Evolutionary conservation across 1,140 invertebrate genomes (phyloP), one percentile per base, ranked within the genome.

Genomic region (Limonius californicus): DNA sequence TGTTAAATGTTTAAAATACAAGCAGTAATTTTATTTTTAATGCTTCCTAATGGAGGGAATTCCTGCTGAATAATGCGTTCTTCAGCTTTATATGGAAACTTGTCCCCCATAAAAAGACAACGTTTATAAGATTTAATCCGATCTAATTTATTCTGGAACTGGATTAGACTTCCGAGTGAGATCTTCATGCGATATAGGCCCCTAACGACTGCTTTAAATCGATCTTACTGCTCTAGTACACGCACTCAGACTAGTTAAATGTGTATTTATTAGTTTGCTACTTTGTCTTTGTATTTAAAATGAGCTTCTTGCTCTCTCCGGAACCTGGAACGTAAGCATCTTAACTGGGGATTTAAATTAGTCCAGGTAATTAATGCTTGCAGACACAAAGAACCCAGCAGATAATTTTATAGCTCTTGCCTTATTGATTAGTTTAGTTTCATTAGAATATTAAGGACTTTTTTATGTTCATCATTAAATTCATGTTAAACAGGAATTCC

Each of bases 81-180:
- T 39, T 39, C 35, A 12, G 2, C 35, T 39, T 39, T 39, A 39
- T 39, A 39, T 39, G 35, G 47, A 6, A 53, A 53, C 6, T 23
- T 53, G 47, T 12, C 14, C 9, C 16, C n/a, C 2, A 4, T 3
- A 53, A 53, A 53, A 53, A 12, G 14, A 15, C 2, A 53, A 19
- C 18, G 16, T 20, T 53, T 53, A 53, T 53, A 53, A 53, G 47
- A 53, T 53, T 23, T 53, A 53, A 53, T 53, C 47, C 47, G 47
- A 53, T 53, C 47, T 53, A 53, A 53, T 53, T 53, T 53, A 53
- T 53, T 53, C 47, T 20, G 18, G 21, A 53, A 18, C 16, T 23
- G 47, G 47, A 53, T 53, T 53, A 39, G 6, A 23, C 16, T 23
- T 53, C 21, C 35, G 35, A 39, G 35, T 39, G 35, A 39, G 35